Evolutionary conservation across 64 coral and sea anemone species (phyloP).

Genomic region (Montipora efflorescens): DNA sequence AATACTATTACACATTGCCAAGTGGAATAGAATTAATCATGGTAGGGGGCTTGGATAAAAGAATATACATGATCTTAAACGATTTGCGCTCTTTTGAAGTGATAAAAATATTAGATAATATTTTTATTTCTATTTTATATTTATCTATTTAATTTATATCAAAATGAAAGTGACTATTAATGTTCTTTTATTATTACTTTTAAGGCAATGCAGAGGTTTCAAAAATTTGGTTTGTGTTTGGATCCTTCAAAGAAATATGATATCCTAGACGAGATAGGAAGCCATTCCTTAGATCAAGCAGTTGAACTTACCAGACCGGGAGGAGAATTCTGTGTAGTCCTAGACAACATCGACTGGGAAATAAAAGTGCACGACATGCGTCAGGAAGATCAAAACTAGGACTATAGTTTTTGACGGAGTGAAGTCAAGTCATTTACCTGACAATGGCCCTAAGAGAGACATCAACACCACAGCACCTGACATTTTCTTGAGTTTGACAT

Average conservation of each 20-base stretch:
- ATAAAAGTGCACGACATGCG: conserved; percentile 49
- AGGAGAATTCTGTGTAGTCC: conserved; percentile 26
- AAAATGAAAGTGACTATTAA: too few relatives aligned
- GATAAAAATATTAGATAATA: too few relatives aligned
- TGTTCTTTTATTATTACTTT: not conserved
- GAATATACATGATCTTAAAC: too few relatives aligned
- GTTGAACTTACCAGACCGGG: conserved; percentile 32
- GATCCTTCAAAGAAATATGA: conserved; percentile 26
- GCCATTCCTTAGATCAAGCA: conserved; percentile 40
- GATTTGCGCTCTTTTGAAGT: too few relatives aligned
- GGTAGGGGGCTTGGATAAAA: too few relatives aligned
- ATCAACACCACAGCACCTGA: not conserved
- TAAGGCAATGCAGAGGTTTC: conserved; percentile 36
- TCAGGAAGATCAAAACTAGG: not conserved
- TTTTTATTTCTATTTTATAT: too few relatives aligned
- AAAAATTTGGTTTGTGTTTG: conserved; percentile 18
- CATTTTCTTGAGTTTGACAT: not conserved
- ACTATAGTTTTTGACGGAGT: conserved; percentile 48
- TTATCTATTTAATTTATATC: too few relatives aligned
- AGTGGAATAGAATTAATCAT: too few relatives aligned
- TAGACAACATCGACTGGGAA: conserved; percentile 73
- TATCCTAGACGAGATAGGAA: conserved; percentile 48
- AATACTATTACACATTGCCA: too few relatives aligned
- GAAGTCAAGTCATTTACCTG: not conserved
- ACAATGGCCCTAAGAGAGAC: conserved; percentile 36